Percentiles rank a stretch among this genome's conserved stretches.
phyloP scores from a whole-genome alignment of 2,113 vertebrate species.

The Tetrao urogallus region DNA sequence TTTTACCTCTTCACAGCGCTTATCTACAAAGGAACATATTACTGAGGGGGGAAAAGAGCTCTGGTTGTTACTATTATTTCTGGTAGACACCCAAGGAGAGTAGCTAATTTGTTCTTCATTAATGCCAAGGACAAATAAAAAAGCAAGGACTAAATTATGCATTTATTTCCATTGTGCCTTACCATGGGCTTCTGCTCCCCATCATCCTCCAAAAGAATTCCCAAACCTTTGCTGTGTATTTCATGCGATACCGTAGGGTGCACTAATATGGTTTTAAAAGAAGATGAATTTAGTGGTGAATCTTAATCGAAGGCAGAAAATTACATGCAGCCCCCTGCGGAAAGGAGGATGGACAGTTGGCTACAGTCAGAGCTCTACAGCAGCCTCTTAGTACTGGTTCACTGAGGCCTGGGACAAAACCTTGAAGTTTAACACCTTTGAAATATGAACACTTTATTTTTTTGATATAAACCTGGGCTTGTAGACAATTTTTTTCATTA shows the following conservation, averaged over 20 bases:
- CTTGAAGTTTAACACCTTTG: neutral
- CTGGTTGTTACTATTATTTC: slow-evolving; percentile 82
- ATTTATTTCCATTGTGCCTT: slow-evolving; percentile 76
- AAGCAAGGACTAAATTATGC: slow-evolving; percentile 75
- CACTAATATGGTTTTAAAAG: slow-evolving; percentile 65
- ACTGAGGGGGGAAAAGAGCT: slow-evolving; percentile 65
- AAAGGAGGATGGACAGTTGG: slow-evolving; percentile 54
- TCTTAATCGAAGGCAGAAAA: slow-evolving; percentile 71
- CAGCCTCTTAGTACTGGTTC: neutral
- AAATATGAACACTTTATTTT: neutral
- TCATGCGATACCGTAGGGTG: slow-evolving; percentile 67
- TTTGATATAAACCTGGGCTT: neutral
- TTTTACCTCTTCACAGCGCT: slow-evolving; percentile 85
- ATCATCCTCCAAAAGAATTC: slow-evolving; percentile 69
- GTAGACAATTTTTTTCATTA: neutral
- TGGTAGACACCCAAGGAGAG: slow-evolving; percentile 84
- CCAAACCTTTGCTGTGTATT: slow-evolving; percentile 68
- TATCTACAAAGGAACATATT: slow-evolving; percentile 90
- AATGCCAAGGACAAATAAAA: slow-evolving; percentile 84
- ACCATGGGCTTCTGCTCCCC: slow-evolving; percentile 56
- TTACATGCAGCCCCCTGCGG: slow-evolving; percentile 57
- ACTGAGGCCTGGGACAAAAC: neutral
- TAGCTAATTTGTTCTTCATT: slow-evolving; percentile 85
- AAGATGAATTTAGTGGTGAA: slow-evolving; percentile 64
- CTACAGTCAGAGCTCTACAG: neutral